Evolutionary conservation across 2,888 invertebrate genomes (phyloP), one percentile per base, ranked within the genome.

Genomic region (Scaptomyza reducta): DNA sequence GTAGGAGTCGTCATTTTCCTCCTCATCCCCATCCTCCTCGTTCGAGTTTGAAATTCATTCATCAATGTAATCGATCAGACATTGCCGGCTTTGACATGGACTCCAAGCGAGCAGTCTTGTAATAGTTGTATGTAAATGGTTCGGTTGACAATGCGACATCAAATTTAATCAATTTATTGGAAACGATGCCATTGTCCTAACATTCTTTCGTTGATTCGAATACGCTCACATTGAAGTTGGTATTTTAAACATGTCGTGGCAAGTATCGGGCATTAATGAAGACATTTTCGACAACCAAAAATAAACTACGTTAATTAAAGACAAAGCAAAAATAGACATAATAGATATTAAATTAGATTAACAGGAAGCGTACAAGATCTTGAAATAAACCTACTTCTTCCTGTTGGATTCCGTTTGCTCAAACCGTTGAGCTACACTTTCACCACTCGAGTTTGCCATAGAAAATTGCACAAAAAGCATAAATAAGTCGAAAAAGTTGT

Each of bases 81-180:
- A 57, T 56, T 58, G 72, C 72, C 50, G 18, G 54, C 65, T 44
- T 61, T 61, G 72, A 63, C 71, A 63, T 79, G 60, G 61, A 55
- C 44, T 44, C 27, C 33, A 29, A 53, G 14, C 29, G 16, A 58
- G 53, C 65, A 60, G 47, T 66, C 57, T n/a, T 35, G 35, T 35
- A 6, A 6, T 6, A 16, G 38, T 14, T 38, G 65, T 77, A 86
- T 88, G 84, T 83, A 84, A 88, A 84, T 84, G 65, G 71, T 13
- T 14, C 72, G 47, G 38, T 60, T 65, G 59, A 88, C 88, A 84
- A 84, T 86, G 83, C 74, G 64, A 74, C 80, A 86, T 88, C 68
- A 88, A 84, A 77, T 86, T 83, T 88, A 84, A 84, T 86, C 80
- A 88, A 88, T 84, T 84, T 88, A 86, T 83, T 84, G 87, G 64